Evolutionary conservation across 2,888 invertebrate genomes (phyloP).

Genomic region (Seladonia tumulorum): DNA sequence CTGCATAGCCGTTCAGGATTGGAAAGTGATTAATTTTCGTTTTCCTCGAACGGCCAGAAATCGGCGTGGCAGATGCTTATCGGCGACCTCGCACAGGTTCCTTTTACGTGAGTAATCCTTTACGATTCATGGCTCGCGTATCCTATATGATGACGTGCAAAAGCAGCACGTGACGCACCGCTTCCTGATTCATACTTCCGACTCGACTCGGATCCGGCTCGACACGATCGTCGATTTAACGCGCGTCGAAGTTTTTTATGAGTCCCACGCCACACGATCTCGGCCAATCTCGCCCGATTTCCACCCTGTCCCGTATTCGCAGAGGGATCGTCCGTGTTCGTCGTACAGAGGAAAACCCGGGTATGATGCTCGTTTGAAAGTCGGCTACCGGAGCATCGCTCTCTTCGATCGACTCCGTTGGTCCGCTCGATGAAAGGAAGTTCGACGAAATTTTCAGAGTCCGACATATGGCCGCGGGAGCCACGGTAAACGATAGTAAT

Average conservation of each 20-base stretch:
- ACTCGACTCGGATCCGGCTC: not conserved
- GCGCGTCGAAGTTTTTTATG: not conserved
- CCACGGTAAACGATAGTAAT: slow-evolving; percentile 65
- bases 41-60: slow-evolving; percentile 23
- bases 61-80: slow-evolving; percentile 12
- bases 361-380: not conserved
- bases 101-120: slow-evolving; percentile 57
- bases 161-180: slow-evolving; percentile 55
- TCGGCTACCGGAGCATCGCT: not conserved
- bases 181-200: slow-evolving; percentile 63
- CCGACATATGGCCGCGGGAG: slow-evolving; percentile 42
- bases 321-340: not conserved
- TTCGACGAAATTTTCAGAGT: slow-evolving; percentile 52
- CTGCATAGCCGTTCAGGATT: slow-evolving; percentile 7
- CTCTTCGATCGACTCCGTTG: not conserved
- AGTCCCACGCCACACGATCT: not conserved
- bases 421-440: slow-evolving; percentile 10
- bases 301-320: not conserved
- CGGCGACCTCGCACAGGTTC: slow-evolving; percentile 17
- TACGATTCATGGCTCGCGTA: slow-evolving; percentile 53
- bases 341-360: not conserved
- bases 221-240: not conserved
- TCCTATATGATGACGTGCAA: slow-evolving; percentile 54
- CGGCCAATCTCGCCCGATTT: not conserved
- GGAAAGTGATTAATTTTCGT: slow-evolving; percentile 20